phyloP scores from a whole-genome alignment of 1,140 invertebrate genomes.

The Acromyrmex echinatior region DNA sequence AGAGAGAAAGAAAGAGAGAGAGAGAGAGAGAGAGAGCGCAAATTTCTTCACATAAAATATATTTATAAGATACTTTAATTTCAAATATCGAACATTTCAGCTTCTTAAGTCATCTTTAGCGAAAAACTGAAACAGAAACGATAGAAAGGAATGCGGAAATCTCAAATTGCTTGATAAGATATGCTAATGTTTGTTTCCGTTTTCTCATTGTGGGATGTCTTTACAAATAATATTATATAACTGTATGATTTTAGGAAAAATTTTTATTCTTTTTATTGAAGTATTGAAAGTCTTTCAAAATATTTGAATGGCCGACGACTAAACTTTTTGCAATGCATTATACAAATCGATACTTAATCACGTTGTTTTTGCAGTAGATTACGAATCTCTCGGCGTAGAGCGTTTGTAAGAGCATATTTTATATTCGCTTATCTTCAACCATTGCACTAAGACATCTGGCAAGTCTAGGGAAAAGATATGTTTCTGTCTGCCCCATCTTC shows the following conservation, averaged over 20 bases:
- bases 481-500: slow-evolving; percentile 5
- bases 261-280: background rate
- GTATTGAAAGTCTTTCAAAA: background rate
- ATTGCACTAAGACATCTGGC: slow-evolving; percentile 24
- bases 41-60: too few relatives aligned
- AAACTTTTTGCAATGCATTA: slow-evolving; percentile 61
- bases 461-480: slow-evolving; percentile 7
- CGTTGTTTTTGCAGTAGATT: slow-evolving; percentile 13
- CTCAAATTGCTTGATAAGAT: background rate
- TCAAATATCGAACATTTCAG: too few relatives aligned
- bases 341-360: slow-evolving; percentile 28
- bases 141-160: background rate
- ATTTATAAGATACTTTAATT: too few relatives aligned
- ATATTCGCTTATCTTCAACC: slow-evolving; percentile 19
- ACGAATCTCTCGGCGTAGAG: slow-evolving; percentile 4
- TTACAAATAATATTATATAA: background rate
- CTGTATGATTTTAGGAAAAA: background rate
- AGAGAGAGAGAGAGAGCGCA: too few relatives aligned
- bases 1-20: too few relatives aligned
- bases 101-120: too few relatives aligned
- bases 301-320: background rate
- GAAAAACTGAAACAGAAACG: too few relatives aligned
- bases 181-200: background rate
- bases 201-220: background rate
- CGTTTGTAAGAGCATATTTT: slow-evolving; percentile 13